Conservation (phyloP, 92 coral and sea anemone species). For the Palythoa caribaeorum region DNA sequence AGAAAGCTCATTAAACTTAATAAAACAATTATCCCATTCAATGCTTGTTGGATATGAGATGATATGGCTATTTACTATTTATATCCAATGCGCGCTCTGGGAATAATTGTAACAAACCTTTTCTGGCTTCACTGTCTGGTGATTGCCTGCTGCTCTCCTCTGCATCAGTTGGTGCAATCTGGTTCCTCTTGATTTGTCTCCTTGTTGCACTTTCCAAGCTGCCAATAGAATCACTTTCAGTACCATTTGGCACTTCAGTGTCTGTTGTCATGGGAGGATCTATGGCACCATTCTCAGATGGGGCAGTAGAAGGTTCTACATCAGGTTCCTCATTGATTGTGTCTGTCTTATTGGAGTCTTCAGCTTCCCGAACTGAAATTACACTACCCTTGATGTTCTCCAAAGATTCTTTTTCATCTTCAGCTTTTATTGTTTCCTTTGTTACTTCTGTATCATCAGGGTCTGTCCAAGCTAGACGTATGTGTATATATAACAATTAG, state of each 20-base stretch:
- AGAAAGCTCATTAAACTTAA: too few species aligned
- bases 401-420: slow-evolving; percentile 1
- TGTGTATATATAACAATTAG: neutral
- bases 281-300: slow-evolving; percentile 81
- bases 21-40: too few species aligned
- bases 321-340: slow-evolving; percentile 49
- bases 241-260: slow-evolving; percentile 76
- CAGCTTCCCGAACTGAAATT: slow-evolving; percentile 93
- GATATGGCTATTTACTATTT: too few species aligned
- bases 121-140: slow-evolving; percentile 92
- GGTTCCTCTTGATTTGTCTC: slow-evolving; percentile 83
- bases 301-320: slow-evolving; percentile 25
- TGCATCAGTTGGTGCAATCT: slow-evolving; percentile 89
- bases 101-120: slow-evolving; percentile 63
- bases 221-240: slow-evolving; percentile 87
- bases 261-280: slow-evolving; percentile 85
- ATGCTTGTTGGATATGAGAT: too few species aligned
- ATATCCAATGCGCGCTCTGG: too few species aligned
- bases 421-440: slow-evolving; percentile 70
- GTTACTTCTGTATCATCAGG: slow-evolving; percentile 87
- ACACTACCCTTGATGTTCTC: slow-evolving; percentile 82
- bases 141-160: slow-evolving; percentile 96
- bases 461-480: slow-evolving; percentile 90
- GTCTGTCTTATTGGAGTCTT: slow-evolving; percentile 66
- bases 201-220: slow-evolving; percentile 86